Evolutionary conservation across 2,797 vertebrate genomes (phyloP).

Genomic region (Naso thynnoides): DNA sequence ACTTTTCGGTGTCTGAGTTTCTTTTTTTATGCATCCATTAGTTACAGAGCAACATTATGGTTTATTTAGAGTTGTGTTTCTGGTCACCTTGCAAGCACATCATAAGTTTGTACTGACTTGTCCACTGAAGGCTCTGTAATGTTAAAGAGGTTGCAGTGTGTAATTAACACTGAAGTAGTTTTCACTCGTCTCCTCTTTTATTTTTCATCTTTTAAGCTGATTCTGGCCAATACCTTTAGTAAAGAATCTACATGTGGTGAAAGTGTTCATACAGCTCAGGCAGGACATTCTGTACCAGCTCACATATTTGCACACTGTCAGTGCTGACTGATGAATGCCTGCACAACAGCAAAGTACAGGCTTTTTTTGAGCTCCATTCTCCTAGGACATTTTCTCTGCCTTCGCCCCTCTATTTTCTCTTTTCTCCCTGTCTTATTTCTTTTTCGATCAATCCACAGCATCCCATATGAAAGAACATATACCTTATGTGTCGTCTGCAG

Average conservation of each 20-base stretch:
- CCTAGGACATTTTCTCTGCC: neutral
- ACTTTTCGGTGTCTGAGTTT: neutral
- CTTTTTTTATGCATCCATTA: neutral
- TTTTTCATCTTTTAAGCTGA: constrained; percentile 4
- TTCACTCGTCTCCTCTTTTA: neutral
- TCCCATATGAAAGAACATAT: neutral
- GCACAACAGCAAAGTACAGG: constrained; percentile 5
- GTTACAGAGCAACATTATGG: neutral
- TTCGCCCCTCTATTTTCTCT: neutral
- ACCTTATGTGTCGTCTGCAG: neutral
- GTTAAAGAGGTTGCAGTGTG: neutral
- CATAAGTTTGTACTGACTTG: neutral
- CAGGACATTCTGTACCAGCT: constrained; percentile 48
- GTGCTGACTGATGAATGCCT: constrained; percentile 40
- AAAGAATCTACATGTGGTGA: constrained; percentile 25
- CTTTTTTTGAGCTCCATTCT: constrained; percentile 11
- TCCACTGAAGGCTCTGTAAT: neutral
- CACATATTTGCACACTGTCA: constrained; percentile 42
- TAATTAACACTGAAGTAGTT: neutral
- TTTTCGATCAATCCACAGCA: neutral
- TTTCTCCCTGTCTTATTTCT: neutral
- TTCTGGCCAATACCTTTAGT: neutral
- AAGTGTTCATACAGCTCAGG: constrained; percentile 19
- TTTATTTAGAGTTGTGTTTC: neutral
- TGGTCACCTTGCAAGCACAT: neutral